Percentiles rank a stretch among this genome's conserved stretches.
Evolutionary conservation across 2,113 vertebrate genomes (phyloP).

Genomic region (Planiliza haematocheilus): DNA sequence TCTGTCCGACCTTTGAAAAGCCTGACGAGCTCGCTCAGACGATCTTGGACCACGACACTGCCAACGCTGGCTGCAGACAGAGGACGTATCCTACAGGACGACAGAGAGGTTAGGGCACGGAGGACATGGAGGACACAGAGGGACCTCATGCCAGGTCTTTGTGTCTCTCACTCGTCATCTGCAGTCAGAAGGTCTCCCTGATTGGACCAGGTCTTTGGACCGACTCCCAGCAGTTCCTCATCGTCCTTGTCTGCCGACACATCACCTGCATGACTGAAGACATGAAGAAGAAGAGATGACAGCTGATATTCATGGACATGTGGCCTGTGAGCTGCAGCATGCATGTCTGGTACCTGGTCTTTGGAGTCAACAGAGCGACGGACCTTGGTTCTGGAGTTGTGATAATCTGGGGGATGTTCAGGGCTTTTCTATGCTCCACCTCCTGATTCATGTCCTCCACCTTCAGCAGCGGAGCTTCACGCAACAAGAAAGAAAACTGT

Average conservation of each 20-base stretch:
- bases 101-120: neutral
- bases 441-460: conserved; percentile 49
- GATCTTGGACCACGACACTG: conserved; percentile 83
- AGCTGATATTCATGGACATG: neutral
- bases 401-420: conserved; percentile 71
- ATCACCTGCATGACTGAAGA: conserved; percentile 16
- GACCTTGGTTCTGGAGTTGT: conserved; percentile 52
- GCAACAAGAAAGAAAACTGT: conserved; percentile 12
- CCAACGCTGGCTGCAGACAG: conserved; percentile 84
- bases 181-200: conserved; percentile 71
- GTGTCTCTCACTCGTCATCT: conserved; percentile 77
- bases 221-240: conserved; percentile 26
- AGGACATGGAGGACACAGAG: neutral
- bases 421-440: neutral
- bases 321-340: too few species aligned
- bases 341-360: conserved; percentile 56
- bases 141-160: neutral
- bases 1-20: conserved; percentile 92
- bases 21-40: conserved; percentile 89
- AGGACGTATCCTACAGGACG: conserved; percentile 73
- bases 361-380: conserved; percentile 6
- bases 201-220: conserved; percentile 46
- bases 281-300: neutral
- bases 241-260: conserved; percentile 51
- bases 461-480: conserved; percentile 37